Base-by-base conservation (phyloP, 2,113 vertebrate genomes). In the Myotis davidii region DNA sequence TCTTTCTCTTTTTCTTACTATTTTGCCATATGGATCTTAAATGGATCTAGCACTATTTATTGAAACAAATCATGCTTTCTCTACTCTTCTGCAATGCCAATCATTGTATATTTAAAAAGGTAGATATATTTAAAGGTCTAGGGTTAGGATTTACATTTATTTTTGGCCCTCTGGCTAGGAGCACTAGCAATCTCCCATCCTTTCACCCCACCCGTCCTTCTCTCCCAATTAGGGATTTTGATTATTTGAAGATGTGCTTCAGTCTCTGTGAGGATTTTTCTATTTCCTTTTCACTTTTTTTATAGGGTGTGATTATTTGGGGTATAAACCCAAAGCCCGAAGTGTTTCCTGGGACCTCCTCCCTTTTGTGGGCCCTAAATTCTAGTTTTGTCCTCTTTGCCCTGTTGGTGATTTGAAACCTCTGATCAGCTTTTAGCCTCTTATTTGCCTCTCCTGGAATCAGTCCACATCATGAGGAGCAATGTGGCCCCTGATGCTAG, bases 271-370 rank as follows among this genome's bases (percentile, higher is more conserved):
- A 95, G 17, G 61, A 69, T 89, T 73, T 29, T 13, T 86, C 7
- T 69, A 1, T 93, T 87, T 93, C 20, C 90, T 90, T 91, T 90
- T 70, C 12, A 74, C 11, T 45, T 86, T 59, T 59, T 93, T 95
- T 52, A 39, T 54, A 21, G 52, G 10, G 17, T 94, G 0, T 90
- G 69, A 89, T 94, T 94, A 87, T 87, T 42, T 52, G 61, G 25
- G 37, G 18, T 82, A 9, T 42, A 32, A 92, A 14, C 67, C 9
- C 6, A 25, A 95, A 96, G 56, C 17, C 42, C 6, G 6, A 77
- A 18, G 18, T 59, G 23, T 45, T 94, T 50, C 32, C 37, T 87
- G 64, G 21, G 8, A 69, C n/a, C 23, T 59, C 21, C 7, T 85
- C 7, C 39, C 27, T 86, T 88, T 74, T 21, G 20, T 81, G 54